Percentiles rank a stretch among this genome's conserved stretches.
Conservation (phyloP, 2,888 invertebrate species). For the Agonum fuliginosum region DNA sequence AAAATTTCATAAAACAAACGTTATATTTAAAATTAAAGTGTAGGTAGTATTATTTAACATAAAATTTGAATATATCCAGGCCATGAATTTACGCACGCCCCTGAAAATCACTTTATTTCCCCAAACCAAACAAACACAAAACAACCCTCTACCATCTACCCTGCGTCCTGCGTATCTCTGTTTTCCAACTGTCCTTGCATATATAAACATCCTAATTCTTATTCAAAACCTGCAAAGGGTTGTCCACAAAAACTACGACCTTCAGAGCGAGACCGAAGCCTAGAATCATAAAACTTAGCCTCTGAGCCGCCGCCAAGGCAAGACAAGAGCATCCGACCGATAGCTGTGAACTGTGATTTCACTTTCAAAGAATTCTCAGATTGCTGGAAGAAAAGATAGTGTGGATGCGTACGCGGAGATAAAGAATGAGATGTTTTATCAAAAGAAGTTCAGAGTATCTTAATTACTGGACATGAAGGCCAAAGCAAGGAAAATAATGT, state of each 20-base stretch:
- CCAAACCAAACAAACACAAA: not conserved
- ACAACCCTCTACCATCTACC: not conserved
- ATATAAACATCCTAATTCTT: conserved; percentile 26
- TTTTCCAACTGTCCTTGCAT: conserved; percentile 40
- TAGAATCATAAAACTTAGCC: not conserved
- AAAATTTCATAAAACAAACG: too few species aligned
- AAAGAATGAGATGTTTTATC: too few species aligned
- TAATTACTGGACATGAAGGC: too few species aligned
- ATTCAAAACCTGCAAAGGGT: conserved; percentile 19
- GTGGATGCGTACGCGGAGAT: too few species aligned
- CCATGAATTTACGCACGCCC: too few species aligned
- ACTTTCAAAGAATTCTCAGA: conserved; percentile 29
- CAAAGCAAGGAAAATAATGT: too few species aligned
- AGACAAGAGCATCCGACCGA: conserved; percentile 38
- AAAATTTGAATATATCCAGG: too few species aligned
- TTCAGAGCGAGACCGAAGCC: conserved; percentile 13
- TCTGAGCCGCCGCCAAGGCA: not conserved
- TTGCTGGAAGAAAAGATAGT: not conserved
- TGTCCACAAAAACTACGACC: conserved; percentile 41
- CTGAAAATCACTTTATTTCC: not conserved
- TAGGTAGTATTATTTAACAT: too few species aligned
- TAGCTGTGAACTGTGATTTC: conserved; percentile 29
- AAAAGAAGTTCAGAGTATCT: too few species aligned
- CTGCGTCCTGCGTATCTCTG: not conserved
- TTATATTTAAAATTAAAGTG: too few species aligned